Evolutionary conservation across 2,888 invertebrate species (phyloP).

Genomic region (Ditylenchus weischeri): DNA sequence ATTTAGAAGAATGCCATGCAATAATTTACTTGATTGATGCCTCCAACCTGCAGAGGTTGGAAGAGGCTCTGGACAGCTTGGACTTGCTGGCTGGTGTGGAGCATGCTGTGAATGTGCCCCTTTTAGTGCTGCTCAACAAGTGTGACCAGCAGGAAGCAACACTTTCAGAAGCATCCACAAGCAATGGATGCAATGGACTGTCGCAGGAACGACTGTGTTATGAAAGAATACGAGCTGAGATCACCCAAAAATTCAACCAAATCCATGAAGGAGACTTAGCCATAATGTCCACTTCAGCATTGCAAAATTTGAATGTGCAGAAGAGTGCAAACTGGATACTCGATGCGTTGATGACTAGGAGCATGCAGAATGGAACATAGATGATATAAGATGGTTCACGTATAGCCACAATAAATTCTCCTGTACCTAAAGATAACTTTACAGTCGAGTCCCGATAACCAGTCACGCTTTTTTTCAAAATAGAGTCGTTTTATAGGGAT

Average conservation of each 20-base stretch:
- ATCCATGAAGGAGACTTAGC: constrained; percentile 1
- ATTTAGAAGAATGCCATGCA: constrained; percentile 48
- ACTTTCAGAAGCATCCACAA: not conserved
- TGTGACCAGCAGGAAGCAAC: constrained; percentile 35
- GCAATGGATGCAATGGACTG: not conserved
- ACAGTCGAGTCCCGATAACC: no score
- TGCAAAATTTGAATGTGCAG: constrained; percentile 10
- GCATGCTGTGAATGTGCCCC: constrained; percentile 42
- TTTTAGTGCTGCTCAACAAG: constrained; percentile 53
- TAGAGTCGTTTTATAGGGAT: no score
- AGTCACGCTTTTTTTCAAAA: no score
- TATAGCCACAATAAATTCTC: no score
- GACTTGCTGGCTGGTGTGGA: constrained; percentile 43
- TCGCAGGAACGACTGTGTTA: not conserved
- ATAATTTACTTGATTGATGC: constrained; percentile 53
- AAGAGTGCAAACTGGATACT: constrained; percentile 9
- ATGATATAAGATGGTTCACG: no score
- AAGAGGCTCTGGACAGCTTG: constrained; percentile 43
- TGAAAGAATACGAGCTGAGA: not conserved
- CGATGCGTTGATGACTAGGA: not conserved
- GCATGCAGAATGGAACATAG: no score
- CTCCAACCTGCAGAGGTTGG: constrained; percentile 38
- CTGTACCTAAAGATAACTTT: no score
- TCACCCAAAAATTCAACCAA: not conserved
- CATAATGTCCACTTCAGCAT: constrained; percentile 3